Evolutionary conservation across 1,140 invertebrate species (phyloP), one percentile per base, ranked within the genome.

Genomic region (Sarcophaga peregrina): DNA sequence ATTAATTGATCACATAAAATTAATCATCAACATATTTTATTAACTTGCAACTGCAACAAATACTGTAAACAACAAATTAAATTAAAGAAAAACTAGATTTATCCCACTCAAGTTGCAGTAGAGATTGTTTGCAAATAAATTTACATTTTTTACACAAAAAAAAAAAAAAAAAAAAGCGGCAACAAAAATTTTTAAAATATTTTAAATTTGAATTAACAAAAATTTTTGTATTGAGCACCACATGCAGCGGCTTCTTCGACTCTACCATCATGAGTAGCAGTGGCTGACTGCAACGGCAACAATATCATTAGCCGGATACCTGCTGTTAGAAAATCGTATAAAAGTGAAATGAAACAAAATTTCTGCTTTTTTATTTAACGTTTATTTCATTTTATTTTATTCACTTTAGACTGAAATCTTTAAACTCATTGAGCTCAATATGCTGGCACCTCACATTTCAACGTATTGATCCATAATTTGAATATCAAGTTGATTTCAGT

Each of bases 1-100:
- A 68, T 68, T 68, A 68, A 68, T 68, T 68, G 62, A 68, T 20
- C 62, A 68, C 62, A 68, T 68, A 68, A 68, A 68, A 68, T 68
- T 68, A 68, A 68, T 68, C 62, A 68, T 68, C 62, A 68, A 68
- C 62, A 68, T 58, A 58, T 58, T 58, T 58, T 58, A 58, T 58
- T 58, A 58, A 58, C 54, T 58, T 58, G 13, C 54, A 58, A 58
- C 25, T 37, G 25, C 25, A 58, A 58, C 13, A 58, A 15, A 58
- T 15, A 68, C 5, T 2, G 20, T 68, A 37, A 37, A 37, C 25
- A 37, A 37, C 25, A 37, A 37, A 20, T 68, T 20, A 8, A 25
- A 68, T 20, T 20, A 68, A 68, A 68, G n/a, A 68, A 68, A 68
- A 68, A 68, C n/a, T 25, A 68, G 62, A 68, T 68, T 68, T 68